Base-by-base conservation (phyloP, 2,113 vertebrate genomes). In the Ursus arctos region DNA sequence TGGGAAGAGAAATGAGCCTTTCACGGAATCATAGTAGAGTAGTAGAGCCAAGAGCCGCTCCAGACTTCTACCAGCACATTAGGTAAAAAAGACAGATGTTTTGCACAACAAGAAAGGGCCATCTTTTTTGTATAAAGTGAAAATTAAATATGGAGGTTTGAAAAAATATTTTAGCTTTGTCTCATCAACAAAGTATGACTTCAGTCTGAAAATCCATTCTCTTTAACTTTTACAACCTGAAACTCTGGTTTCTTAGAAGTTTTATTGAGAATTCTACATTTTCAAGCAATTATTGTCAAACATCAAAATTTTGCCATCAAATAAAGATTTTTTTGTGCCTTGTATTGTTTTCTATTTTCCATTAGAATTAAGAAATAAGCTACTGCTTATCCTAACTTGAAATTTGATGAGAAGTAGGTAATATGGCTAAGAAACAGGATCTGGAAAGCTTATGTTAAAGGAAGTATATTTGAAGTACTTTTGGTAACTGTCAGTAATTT, bases 341-440 rank as follows among this genome's bases (percentile, higher is more conserved):
- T 74, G 22, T 55, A 31, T 31, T 31, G 47, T 83, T 95, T 95
- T 81, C 55, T 72, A 11, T 94, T 94, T 91, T 59, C 33, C 14
- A 22, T 26, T 95, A 51, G 18, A 87, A 93, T 76, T 76, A 91
- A 91, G 53, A 72, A 76, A 36, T 47, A 61, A 36, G 49, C 40
- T 88, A 95, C 16, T 76, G 33, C 33, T 69, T 84, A 67, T 43
- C 9, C 31, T 94, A 79, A 65, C 28, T 81, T 87, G 72, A 95
- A 89, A 82, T 95, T 55, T 92, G 43, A 31, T 89, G 40, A 92
- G 88, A 95, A 76, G 36, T 93, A 47, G 40, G 65, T 57, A 90
- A 51, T 65, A 85, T 61, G 33, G 15, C 71, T 88, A 43, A 71
- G 91, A 91, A 69, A 47, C 51, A 77, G 19, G 4, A 77, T 82